Evolutionary conservation across 2,797 vertebrate genomes (phyloP).

Genomic region (Cuculus canorus): DNA sequence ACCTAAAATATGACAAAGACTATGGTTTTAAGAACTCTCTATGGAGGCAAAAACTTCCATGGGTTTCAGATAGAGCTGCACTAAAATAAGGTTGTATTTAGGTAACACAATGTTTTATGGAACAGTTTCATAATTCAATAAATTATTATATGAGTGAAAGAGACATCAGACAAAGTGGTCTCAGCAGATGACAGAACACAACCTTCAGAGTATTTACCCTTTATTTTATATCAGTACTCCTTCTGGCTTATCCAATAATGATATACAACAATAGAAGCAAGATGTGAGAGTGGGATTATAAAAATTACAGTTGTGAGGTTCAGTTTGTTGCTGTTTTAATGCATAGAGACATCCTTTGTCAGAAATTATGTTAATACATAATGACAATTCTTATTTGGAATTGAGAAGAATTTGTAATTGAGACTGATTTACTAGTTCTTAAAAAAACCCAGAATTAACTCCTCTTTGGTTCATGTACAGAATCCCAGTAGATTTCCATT

Average conservation of each 20-base stretch:
- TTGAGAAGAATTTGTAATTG: background rate
- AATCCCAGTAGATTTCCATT: constrained; percentile 36
- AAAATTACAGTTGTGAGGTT: background rate
- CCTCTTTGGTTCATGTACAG: constrained; percentile 8
- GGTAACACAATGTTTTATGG: background rate
- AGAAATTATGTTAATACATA: background rate
- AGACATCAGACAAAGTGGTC: background rate
- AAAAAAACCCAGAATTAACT: background rate
- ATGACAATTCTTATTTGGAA: background rate
- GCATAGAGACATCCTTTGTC: background rate
- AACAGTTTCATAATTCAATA: background rate
- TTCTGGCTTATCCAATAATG: background rate
- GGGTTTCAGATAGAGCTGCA: background rate
- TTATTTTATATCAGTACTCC: background rate
- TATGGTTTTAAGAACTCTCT: background rate
- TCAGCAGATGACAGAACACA: background rate
- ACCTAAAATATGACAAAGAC: background rate
- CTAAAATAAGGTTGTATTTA: background rate
- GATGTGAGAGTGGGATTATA: background rate
- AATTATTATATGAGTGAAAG: background rate
- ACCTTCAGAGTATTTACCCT: background rate
- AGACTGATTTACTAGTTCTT: background rate
- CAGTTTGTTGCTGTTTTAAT: background rate
- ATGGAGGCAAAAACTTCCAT: background rate
- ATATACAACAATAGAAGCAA: background rate